phyloP scores from a whole-genome alignment of 2,888 invertebrate genomes.

The Ophioninae sp. region DNA sequence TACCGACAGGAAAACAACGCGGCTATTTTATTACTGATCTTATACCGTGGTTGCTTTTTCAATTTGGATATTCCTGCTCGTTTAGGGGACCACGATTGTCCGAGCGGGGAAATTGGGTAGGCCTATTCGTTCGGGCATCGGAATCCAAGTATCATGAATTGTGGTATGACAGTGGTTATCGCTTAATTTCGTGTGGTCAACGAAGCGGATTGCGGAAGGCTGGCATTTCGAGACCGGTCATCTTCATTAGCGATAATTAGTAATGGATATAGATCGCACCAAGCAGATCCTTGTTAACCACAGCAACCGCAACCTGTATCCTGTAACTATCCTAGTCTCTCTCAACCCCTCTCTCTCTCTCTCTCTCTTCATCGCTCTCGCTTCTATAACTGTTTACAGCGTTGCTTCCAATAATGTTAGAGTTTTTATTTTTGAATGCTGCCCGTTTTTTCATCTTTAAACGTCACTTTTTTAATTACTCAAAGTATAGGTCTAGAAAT shows the following conservation, averaged over 20 bases:
- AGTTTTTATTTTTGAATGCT: neutral
- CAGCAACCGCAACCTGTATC: constrained; percentile 60
- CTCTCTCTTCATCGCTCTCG: neutral
- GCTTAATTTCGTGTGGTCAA: constrained; percentile 34
- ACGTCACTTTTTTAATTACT: neutral
- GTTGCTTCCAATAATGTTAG: no score
- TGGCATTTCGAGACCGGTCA: constrained; percentile 49
- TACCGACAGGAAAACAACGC: no score
- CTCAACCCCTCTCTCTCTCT: neutral
- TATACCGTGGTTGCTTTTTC: neutral
- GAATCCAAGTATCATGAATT: constrained; percentile 24
- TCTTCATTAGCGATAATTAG: constrained; percentile 66
- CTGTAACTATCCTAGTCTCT: constrained; percentile 27
- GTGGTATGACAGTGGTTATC: neutral
- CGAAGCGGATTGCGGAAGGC: constrained; percentile 41
- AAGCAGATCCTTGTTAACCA: constrained; percentile 68
- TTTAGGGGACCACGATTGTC: neutral
- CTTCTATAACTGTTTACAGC: neutral
- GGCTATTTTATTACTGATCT: neutral
- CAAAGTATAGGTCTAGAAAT: no score
- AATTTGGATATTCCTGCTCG: no score
- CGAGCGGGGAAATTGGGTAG: constrained; percentile 6
- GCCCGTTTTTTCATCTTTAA: neutral
- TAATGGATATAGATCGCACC: constrained; percentile 65
- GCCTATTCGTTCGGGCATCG: constrained; percentile 2